Evolutionary conservation across 37 sponge, comb jelly and placozoan genomes (phyloP), one percentile per base, ranked within the genome.

Genomic region (Eunapius fragilis): DNA sequence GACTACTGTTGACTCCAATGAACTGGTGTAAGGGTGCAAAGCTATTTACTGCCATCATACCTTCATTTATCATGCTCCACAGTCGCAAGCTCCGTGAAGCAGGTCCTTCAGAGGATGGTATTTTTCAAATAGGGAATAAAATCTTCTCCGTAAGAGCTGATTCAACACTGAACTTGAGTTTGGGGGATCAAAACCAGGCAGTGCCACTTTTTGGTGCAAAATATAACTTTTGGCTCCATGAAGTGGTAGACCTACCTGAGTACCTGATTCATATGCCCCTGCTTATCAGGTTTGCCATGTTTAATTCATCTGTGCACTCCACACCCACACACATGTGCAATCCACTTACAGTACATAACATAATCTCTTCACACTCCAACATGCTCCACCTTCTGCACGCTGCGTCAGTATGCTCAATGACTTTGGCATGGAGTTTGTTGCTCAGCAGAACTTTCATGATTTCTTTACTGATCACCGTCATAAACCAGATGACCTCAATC

Each of bases 181-280:
- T 92, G 17, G 89, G 9, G 47, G 9, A 9, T 45, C 47, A 45
- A 45, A 45, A 45, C 47, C 47, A 45, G 9, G 7, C 47, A 11
- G 80, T 99, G 25, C 97, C 97, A 1, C 78, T 99, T 49, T 99
- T 96, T 88, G 96, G 94, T 36, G 93, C 95, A 13, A 91, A 95
- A 67, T 99, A 99, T 72, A 87, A 93, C 82, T 99, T 99, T 86
- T 76, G 90, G 36, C 91, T 99, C 17, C 92, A 96, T 79, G 97
- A 93, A 27, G 97, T 95, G 3, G 99, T 99, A 19, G 92, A 99
- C 70, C 89, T 91, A 0, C 97, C 97, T 14, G 99, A 99, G 80
- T 99, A 88, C 71, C 91, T 99, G 3, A 85, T 99, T 26, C 87
- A 99, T 92, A 92, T 96, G 71, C 99, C 99, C 38, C 92, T 98